These are phyloP conservation scores for Centropristis striata DNA, from an alignment of 2,113 vertebrate genomes.

Conservation along the genomic window DNA sequence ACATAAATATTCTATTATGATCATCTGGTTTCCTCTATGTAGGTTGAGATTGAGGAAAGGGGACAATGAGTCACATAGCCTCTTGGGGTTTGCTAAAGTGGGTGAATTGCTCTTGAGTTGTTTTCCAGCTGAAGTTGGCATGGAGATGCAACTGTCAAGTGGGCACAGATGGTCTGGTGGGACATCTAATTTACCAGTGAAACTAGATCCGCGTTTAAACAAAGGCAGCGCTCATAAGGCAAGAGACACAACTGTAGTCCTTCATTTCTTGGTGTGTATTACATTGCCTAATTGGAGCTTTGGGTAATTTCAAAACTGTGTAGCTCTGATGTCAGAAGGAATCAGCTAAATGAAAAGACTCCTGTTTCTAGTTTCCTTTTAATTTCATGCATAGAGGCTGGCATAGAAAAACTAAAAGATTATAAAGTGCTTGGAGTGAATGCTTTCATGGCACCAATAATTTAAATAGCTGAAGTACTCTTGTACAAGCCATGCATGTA, in stretches of 20 bases:
- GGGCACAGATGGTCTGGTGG: constrained; percentile 59
- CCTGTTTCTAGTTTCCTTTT: background rate
- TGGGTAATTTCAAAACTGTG: background rate
- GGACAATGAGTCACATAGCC: background rate
- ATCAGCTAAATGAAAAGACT: background rate
- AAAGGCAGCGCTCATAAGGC: background rate
- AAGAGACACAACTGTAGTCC: background rate
- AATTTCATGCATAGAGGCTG: background rate
- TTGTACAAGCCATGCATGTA: background rate
- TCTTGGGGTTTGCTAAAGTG: background rate
- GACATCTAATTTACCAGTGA: constrained; percentile 2
- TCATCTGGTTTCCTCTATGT: background rate
- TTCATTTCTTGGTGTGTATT: background rate
- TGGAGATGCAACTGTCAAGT: constrained; percentile 56
- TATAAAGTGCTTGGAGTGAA: background rate
- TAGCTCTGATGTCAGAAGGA: background rate
- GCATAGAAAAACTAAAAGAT: background rate
- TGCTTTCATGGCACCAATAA: background rate
- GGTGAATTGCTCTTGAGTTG: constrained; percentile 34
- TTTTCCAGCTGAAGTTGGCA: constrained; percentile 51
- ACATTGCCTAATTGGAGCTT: background rate
- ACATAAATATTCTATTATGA: background rate
- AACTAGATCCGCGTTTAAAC: background rate
- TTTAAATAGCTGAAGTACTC: background rate
- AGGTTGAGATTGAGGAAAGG: background rate